phyloP scores from a whole-genome alignment of 2,888 invertebrate species.

The Ischnus inquisitorius region DNA sequence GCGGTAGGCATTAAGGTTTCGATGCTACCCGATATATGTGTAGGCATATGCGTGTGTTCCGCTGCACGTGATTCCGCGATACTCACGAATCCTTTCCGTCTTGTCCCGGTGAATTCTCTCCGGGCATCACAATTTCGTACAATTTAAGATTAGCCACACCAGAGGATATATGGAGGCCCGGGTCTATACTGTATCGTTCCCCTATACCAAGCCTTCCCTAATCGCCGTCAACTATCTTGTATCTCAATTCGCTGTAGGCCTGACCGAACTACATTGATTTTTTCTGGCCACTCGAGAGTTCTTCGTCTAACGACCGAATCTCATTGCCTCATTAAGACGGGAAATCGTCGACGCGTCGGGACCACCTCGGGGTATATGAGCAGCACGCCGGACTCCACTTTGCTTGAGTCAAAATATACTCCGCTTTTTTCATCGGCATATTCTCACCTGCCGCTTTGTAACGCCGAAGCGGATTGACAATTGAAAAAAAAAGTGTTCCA shows the following conservation, averaged over 20 bases:
- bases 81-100: constrained; percentile 36
- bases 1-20: constrained; percentile 53
- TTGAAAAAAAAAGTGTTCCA: background rate
- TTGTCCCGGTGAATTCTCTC: constrained; percentile 51
- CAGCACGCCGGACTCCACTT: constrained; percentile 1
- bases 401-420: constrained; percentile 18
- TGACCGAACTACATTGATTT: constrained; percentile 76
- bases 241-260: constrained; percentile 77
- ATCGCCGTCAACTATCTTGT: constrained; percentile 73
- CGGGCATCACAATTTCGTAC: constrained; percentile 72
- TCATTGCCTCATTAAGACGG: constrained; percentile 65
- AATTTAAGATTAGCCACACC: constrained; percentile 78
- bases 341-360: constrained; percentile 33
- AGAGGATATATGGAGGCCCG: constrained; percentile 57
- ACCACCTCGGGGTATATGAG: constrained; percentile 50
- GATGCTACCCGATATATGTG: constrained; percentile 25
- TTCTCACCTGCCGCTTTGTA: constrained; percentile 8
- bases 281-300: constrained; percentile 68
- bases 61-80: constrained; percentile 56
- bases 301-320: constrained; percentile 71
- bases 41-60: constrained; percentile 9
- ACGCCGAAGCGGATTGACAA: background rate
- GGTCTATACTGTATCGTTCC: constrained; percentile 27
- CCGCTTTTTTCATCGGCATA: background rate
- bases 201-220: constrained; percentile 36